These are phyloP conservation scores for Elaphurus davidianus DNA, from an alignment of 2,113 vertebrate species.

Conservation along the genomic window DNA sequence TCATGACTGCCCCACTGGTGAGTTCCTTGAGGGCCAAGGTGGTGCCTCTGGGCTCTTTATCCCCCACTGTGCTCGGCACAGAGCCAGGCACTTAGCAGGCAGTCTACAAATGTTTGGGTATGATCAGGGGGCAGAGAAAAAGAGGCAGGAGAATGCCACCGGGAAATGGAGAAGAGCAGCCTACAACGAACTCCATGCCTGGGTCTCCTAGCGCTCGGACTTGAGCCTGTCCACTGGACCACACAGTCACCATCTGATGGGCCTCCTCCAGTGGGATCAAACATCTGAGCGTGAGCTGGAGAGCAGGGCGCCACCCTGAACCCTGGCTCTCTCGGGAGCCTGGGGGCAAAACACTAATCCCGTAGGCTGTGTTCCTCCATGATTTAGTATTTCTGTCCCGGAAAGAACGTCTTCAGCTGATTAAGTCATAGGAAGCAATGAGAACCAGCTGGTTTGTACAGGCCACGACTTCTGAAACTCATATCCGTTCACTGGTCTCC, in stretches of 20 bases:
- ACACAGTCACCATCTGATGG: rapidly evolving
- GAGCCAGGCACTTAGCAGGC: not conserved
- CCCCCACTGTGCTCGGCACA: not conserved
- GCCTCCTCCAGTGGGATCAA: not conserved
- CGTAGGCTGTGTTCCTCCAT: rapidly evolving
- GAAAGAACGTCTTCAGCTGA: not conserved
- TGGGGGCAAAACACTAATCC: not conserved
- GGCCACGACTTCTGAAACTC: not conserved
- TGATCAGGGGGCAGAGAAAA: not conserved
- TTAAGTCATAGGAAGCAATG: not conserved
- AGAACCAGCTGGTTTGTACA: not conserved
- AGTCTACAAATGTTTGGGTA: not conserved
- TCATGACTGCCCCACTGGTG: not conserved
- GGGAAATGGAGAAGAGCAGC: not conserved
- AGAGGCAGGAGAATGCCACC: not conserved
- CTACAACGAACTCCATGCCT: not conserved
- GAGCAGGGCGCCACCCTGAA: not conserved
- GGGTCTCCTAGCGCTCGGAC: not conserved
- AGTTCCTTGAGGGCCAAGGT: not conserved
- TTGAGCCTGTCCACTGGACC: not conserved
- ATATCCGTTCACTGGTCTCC: not conserved
- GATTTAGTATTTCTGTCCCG: not conserved
- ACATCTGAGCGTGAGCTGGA: not conserved
- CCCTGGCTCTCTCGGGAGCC: not conserved
- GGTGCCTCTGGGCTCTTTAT: not conserved